A percentile compares a stretch with the other conserved stretches of the same genome.
Conservation (phyloP, 2,888 invertebrate genomes). For the Arge pagana region DNA sequence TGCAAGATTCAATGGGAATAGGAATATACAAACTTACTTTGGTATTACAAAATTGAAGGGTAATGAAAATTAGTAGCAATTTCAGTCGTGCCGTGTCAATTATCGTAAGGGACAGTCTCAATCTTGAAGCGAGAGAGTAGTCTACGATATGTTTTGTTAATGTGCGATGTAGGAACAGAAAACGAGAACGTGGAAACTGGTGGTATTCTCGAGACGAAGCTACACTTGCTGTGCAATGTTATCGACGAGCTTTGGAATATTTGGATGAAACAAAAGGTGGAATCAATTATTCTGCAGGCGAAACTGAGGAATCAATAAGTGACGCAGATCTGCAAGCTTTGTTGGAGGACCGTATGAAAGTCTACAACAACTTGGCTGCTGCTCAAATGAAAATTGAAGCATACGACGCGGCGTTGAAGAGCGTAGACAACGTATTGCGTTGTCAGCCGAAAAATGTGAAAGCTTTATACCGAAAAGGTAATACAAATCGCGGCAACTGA, state of each 20-base stretch:
- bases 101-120: too few species aligned
- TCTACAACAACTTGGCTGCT: conserved; percentile 91
- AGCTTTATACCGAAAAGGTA: conserved; percentile 86
- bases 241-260: conserved; percentile 82
- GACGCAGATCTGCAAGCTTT: conserved; percentile 69
- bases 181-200: conserved; percentile 87
- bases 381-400: conserved; percentile 88
- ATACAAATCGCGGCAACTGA: conserved; percentile 53
- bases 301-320: conserved; percentile 52
- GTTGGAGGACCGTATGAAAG: conserved; percentile 79
- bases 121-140: too few species aligned
- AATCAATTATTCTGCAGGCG: conserved; percentile 63
- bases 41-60: too few species aligned
- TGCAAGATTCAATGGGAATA: too few species aligned
- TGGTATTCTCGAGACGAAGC: conserved; percentile 85
- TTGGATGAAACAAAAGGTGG: conserved; percentile 75
- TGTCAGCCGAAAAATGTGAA: conserved; percentile 89
- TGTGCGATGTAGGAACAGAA: conserved; percentile 64
- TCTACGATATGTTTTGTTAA: too few species aligned
- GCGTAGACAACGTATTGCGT: conserved; percentile 80
- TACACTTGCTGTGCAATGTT: conserved; percentile 81
- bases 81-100: too few species aligned
- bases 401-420: conserved; percentile 81
- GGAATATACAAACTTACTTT: too few species aligned
- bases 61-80: too few species aligned